Evolutionary conservation across 2,113 vertebrate genomes (phyloP).

Genomic region (Megaceryle torquata): DNA sequence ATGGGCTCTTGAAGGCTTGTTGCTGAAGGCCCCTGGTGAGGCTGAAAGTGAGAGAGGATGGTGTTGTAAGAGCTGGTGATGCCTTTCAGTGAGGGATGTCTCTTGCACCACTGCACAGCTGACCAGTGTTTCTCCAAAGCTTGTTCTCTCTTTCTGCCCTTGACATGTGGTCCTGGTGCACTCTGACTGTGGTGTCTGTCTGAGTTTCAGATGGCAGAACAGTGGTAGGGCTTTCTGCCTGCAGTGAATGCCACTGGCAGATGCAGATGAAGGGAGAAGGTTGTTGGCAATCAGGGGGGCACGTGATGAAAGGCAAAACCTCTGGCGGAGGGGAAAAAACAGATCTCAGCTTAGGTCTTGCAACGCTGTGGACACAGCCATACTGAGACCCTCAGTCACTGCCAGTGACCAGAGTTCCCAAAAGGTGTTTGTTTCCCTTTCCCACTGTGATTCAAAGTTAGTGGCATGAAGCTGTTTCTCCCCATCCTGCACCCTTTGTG

Average conservation of each 20-base stretch:
- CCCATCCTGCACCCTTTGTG: neutral
- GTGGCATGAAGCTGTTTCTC: neutral
- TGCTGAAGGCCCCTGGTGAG: neutral
- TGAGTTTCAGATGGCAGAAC: neutral
- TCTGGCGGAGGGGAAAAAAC: neutral
- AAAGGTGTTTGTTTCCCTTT: neutral
- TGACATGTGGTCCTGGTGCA: rapidly evolving
- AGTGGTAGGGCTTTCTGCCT: neutral
- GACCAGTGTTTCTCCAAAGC: neutral
- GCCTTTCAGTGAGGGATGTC: neutral
- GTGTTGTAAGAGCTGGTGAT: neutral
- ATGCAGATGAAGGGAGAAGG: neutral
- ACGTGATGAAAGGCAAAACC: neutral
- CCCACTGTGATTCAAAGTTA: neutral
- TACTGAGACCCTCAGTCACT: neutral
- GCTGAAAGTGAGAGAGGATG: neutral
- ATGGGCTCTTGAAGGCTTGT: neutral
- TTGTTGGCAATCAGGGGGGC: neutral
- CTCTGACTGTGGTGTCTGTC: neutral
- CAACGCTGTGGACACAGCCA: rapidly evolving
- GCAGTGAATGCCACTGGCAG: neutral
- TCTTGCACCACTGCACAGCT: neutral
- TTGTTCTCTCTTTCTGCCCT: neutral
- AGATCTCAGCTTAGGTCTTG: neutral
- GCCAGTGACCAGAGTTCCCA: neutral